Evolutionary conservation across 2,888 invertebrate genomes (phyloP).

Genomic region (Dioctria rufipes): DNA sequence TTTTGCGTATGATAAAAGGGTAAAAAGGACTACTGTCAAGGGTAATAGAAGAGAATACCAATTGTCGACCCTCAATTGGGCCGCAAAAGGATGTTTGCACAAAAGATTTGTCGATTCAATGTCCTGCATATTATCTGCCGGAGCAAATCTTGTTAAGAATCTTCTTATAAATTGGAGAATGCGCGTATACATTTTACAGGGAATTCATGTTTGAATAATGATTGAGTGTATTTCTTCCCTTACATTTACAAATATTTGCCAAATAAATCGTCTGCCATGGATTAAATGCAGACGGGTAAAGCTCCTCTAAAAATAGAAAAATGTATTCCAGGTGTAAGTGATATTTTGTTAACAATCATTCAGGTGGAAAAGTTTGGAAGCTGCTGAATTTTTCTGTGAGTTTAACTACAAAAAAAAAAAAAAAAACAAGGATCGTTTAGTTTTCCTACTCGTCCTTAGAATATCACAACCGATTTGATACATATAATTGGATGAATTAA

Average conservation of each 20-base stretch:
- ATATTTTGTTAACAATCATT: no score
- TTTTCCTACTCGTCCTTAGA: no score
- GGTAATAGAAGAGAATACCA: slow-evolving; percentile 34
- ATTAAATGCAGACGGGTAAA: no score
- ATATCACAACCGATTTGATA: no score
- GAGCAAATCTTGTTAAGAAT: slow-evolving; percentile 27
- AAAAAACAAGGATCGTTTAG: no score
- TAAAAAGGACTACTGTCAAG: slow-evolving; percentile 14
- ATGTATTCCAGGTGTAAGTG: no score
- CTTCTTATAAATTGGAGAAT: background rate
- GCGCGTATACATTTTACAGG: background rate
- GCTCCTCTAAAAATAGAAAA: no score
- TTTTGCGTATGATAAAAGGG: slow-evolving; percentile 14
- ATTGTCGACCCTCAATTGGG: slow-evolving; percentile 50
- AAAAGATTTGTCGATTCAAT: slow-evolving; percentile 47
- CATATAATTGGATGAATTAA: no score
- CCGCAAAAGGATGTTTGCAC: slow-evolving; percentile 50
- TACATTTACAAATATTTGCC: background rate
- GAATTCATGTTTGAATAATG: background rate
- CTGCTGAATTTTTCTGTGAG: no score
- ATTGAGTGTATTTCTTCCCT: background rate
- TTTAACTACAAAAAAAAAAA: no score
- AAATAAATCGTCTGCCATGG: no score
- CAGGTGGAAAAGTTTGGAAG: no score
- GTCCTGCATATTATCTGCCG: slow-evolving; percentile 33